These are phyloP conservation scores for Sebastes oblongus DNA, from an alignment of 2,797 vertebrate genomes.

Conservation along the genomic window DNA sequence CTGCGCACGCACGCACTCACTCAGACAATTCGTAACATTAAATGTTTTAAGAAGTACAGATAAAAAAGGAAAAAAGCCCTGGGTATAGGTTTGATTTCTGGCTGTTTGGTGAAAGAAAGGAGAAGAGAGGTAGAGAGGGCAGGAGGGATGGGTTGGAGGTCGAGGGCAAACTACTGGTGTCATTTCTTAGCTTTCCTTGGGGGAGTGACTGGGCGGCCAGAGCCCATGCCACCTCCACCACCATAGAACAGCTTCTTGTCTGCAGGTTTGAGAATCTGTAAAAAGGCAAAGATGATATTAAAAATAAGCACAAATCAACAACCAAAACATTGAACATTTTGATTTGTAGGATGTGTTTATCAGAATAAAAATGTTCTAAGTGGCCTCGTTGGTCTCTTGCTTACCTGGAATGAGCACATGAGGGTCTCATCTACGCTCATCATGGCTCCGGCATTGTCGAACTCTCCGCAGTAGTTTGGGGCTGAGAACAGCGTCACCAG, in stretches of 20 bases:
- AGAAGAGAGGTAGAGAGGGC: constrained; percentile 83
- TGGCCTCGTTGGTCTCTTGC: background rate
- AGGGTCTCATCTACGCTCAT: constrained; percentile 88
- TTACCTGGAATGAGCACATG: constrained; percentile 88
- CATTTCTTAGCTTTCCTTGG: constrained; percentile 89
- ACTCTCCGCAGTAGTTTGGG: constrained; percentile 87
- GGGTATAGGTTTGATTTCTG: constrained; percentile 84
- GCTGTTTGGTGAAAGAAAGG: constrained; percentile 82
- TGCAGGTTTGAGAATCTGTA: constrained; percentile 85
- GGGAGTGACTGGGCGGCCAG: constrained; percentile 83
- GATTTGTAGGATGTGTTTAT: background rate
- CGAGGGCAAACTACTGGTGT: constrained; percentile 69
- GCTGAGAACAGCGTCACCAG: constrained; percentile 86
- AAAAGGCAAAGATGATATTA: background rate
- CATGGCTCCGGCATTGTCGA: constrained; percentile 87
- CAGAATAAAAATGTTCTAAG: background rate
- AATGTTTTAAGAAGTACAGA: constrained; percentile 82
- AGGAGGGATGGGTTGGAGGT: constrained; percentile 65
- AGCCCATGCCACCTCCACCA: constrained; percentile 76
- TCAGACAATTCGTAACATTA: constrained; percentile 78
- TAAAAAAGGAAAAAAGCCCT: constrained; percentile 82
- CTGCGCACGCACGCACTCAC: constrained; percentile 62
- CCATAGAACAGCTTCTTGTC: constrained; percentile 86
- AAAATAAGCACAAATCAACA: background rate
- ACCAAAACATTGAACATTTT: background rate